A percentile compares a stretch with the other conserved stretches of the same genome.
Evolutionary conservation across 2,113 vertebrate species (phyloP).

Genomic region (Callopanchax toddi): DNA sequence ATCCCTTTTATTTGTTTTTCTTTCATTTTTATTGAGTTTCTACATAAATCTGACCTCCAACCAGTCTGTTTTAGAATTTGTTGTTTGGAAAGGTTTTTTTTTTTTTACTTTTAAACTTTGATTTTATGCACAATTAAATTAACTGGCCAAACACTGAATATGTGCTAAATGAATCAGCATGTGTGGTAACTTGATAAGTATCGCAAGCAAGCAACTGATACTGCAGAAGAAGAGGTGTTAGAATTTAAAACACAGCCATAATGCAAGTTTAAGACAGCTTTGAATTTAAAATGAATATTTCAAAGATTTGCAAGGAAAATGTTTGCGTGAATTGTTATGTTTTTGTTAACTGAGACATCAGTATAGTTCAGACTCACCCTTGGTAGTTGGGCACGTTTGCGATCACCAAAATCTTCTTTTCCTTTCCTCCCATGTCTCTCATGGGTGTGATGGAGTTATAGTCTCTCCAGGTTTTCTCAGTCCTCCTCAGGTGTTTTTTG

Average conservation of each 20-base stretch:
- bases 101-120: too few relatives aligned
- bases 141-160: not conserved
- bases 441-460: constrained; percentile 59
- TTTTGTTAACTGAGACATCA: not conserved
- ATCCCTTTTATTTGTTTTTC: not conserved
- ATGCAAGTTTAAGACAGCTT: constrained; percentile 22
- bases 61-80: not conserved
- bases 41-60: not conserved
- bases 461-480: constrained; percentile 29
- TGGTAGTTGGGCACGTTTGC: constrained; percentile 60
- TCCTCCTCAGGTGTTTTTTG: not conserved
- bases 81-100: too few relatives aligned
- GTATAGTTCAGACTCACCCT: constrained; percentile 60
- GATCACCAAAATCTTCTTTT: constrained; percentile 75
- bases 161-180: constrained; percentile 15
- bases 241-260: constrained; percentile 63
- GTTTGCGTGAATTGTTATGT: not conserved
- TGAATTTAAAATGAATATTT: constrained; percentile 25
- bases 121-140: not conserved
- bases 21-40: not conserved
- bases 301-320: not conserved
- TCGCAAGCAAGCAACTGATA: constrained; percentile 45
- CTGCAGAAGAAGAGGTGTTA: constrained; percentile 45
- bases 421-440: constrained; percentile 78
- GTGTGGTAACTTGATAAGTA: constrained; percentile 39